These are phyloP conservation scores for Marisa cornuarietis DNA, from an alignment of 1,140 invertebrate genomes.

Conservation along the genomic window DNA sequence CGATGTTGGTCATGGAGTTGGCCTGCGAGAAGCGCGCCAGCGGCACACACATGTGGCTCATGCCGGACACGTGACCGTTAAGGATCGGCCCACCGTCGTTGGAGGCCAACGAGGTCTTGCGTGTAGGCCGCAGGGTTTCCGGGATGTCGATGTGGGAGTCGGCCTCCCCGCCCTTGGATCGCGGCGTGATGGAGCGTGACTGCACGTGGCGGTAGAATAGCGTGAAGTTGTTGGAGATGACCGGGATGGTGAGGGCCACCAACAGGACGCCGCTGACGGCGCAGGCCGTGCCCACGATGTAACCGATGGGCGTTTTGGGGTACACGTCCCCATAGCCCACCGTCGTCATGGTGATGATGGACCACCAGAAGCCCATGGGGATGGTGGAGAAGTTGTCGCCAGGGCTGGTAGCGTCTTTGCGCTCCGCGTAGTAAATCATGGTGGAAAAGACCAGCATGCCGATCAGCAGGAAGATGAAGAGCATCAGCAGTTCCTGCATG, in stretches of 20 bases:
- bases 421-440: slow-evolving; percentile 97
- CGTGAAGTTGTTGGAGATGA: slow-evolving; percentile 64
- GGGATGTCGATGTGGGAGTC: slow-evolving; percentile 22
- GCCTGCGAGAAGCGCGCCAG: slow-evolving; percentile 37
- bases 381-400: slow-evolving; percentile 59
- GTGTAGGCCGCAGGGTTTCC: slow-evolving; percentile 33
- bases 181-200: slow-evolving; percentile 41
- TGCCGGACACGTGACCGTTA: slow-evolving; percentile 47
- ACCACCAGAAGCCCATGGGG: slow-evolving; percentile 70
- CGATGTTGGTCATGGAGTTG: slow-evolving; percentile 45
- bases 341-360: slow-evolving; percentile 71
- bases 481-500: slow-evolving; percentile 69
- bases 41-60: slow-evolving; percentile 32
- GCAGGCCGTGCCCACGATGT: slow-evolving; percentile 59
- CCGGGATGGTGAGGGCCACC: slow-evolving; percentile 61
- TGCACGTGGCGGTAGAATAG: slow-evolving; percentile 61
- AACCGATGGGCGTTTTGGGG: slow-evolving; percentile 69
- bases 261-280: slow-evolving; percentile 58
- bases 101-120: slow-evolving; percentile 51
- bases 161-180: slow-evolving; percentile 30
- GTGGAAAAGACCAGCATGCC: slow-evolving; percentile 98
- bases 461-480: slow-evolving; percentile 96
- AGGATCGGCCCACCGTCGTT: slow-evolving; percentile 46
- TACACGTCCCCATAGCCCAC: slow-evolving; percentile 68
- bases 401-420: slow-evolving; percentile 63